phyloP scores from a whole-genome alignment of 37 sponge, comb jelly and placozoan genomes.

The Halichondria panicea region DNA sequence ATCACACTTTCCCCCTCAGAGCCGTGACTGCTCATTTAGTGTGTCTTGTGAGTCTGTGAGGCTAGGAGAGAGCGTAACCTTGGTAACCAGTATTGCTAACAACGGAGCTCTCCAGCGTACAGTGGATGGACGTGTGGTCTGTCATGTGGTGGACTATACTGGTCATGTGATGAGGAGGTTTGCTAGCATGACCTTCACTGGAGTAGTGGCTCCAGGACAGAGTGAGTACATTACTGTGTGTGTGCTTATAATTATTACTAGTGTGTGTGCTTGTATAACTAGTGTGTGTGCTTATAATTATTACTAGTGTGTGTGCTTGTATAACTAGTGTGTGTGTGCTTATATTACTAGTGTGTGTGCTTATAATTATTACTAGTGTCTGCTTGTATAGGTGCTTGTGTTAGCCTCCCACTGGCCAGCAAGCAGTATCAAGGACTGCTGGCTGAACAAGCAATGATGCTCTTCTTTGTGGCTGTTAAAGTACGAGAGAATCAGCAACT shows the following conservation, averaged over 20 bases:
- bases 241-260: too few relatives aligned
- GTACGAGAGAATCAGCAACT: conserved; percentile 70
- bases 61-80: conserved; percentile 43
- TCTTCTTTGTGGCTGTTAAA: conserved; percentile 72
- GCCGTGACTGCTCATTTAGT: conserved; percentile 63
- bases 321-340: background rate
- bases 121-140: conserved; percentile 71
- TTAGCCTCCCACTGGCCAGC: conserved; percentile 56
- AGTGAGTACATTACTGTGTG: conserved; percentile 17
- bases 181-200: conserved; percentile 77
- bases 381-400: conserved; percentile 50
- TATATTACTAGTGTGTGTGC: background rate
- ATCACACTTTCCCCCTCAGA: conserved; percentile 11
- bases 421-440: conserved; percentile 60
- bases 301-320: too few relatives aligned
- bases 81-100: conserved; percentile 50
- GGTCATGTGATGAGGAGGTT: conserved; percentile 49
- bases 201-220: conserved; percentile 67
- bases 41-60: conserved; percentile 32
- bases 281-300: background rate
- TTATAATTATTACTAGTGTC: background rate
- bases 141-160: conserved; percentile 48
- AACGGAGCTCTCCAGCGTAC: conserved; percentile 55
- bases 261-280: too few relatives aligned
- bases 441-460: conserved; percentile 61